These are phyloP conservation scores for Numida meleagris DNA, from an alignment of 2,113 vertebrate genomes.

Conservation along the genomic window DNA sequence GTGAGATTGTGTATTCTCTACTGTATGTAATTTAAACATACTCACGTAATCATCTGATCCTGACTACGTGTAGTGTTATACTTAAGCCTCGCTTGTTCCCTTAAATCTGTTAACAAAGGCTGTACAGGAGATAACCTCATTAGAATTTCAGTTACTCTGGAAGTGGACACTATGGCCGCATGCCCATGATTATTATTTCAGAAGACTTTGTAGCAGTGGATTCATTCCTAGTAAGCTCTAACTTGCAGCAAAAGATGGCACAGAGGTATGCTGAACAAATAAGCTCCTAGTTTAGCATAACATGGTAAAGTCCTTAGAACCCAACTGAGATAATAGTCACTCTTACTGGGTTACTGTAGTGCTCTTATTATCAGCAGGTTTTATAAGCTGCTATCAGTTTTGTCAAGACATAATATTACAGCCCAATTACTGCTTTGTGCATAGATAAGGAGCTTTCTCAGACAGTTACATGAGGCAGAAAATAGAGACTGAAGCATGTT, in stretches of 20 bases:
- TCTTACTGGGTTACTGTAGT: neutral
- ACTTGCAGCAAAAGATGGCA: accelerated
- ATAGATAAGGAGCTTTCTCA: neutral
- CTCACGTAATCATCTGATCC: neutral
- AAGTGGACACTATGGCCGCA: neutral
- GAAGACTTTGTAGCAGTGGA: neutral
- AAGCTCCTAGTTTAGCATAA: neutral
- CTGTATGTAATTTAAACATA: neutral
- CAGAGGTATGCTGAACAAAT: neutral
- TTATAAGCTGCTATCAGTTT: neutral
- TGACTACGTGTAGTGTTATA: neutral
- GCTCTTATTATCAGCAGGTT: neutral
- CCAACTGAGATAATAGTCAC: neutral
- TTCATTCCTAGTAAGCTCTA: neutral
- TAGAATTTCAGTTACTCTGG: neutral
- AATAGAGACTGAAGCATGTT: neutral
- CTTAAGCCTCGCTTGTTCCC: neutral
- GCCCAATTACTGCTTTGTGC: neutral
- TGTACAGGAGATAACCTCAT: neutral
- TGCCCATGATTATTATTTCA: neutral
- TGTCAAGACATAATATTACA: neutral
- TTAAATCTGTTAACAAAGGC: neutral
- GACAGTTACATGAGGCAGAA: neutral
- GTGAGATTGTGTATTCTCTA: neutral
- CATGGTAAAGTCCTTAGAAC: neutral